Evolutionary conservation across 1,140 invertebrate genomes (phyloP), one percentile per base, ranked within the genome.

Genomic region (Steinernema feltiae): DNA sequence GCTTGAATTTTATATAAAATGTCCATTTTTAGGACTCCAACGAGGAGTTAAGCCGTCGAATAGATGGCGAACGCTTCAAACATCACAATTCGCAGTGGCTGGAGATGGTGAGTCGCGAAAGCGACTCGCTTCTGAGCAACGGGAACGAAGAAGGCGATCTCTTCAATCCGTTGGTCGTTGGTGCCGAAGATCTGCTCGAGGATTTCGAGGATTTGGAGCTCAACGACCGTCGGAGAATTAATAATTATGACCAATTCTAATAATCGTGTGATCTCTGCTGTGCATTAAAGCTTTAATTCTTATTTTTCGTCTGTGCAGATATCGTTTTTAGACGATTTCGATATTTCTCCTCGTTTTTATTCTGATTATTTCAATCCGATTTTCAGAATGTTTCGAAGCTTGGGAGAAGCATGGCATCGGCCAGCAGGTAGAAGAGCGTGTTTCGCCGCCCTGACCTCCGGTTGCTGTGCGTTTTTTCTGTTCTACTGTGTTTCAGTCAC

Each of bases 41-140:
- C 87, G 90, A 90, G 79, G 92, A 93, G 24, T 63, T 63, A 27
- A 15, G 53, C 24, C 53, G 91, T 32, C 90, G 93, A 80, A 96
- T 99, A 74, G 93, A 94, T 88, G 90, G 93, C 78, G 95, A 97
- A 88, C 93, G 95, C 82, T 99, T 99, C 87, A 90, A 93, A 27
- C 94, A 93, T 86, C 94, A 98, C 87, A 99, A 99, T 88, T 92
- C 93, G 0, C 94, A 98, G 85, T 99, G 96, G 97, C 87, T 99
- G 69, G 94, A 95, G 82, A 96, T 98, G 92, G 93, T 98, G 30
- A 63, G 53, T 21, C 53, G 53, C 12, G 75, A 72, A 30, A 32
- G 27, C 72, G 74, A 69, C 24, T 18, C 35, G 72, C 35, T 77
- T 17, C 53, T 76, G 46, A 76, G 32, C 63, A 21, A 76, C 27